Base-by-base conservation (phyloP, 2,797 vertebrate genomes). In the Lates japonicus region DNA sequence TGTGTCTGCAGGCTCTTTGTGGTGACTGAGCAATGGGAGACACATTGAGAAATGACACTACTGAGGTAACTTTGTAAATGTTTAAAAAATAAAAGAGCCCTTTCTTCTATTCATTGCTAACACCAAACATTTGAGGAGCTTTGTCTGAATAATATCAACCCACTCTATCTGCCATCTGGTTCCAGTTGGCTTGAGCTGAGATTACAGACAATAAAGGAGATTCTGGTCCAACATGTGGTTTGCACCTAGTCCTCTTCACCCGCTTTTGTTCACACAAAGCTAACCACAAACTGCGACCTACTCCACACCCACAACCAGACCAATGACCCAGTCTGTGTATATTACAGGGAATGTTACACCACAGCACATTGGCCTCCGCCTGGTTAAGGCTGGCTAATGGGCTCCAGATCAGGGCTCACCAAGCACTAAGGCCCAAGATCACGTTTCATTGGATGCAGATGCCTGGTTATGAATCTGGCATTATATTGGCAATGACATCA, bases 381-480 rank as follows among this genome's bases (percentile, higher is more conserved):
- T 78, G 87, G 85, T 86, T 72, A 51, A 81, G 49, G 67, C 69
- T 78, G 70, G 60, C 54, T 92, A 92, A 95, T 90, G 78, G 65
- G 65, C 70, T 86, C 84, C 92, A 93, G 92, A 90, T 73, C 66
- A 59, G 55, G 42, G 63, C 67, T 79, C 64, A 75, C 74, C 75
- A 44, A 33, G 67, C 57, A 49, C 79, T 22, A n/a, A 70, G 59
- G 59, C 49, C 49, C 17, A 13, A 31, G 75, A 87, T 91, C 80
- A 14, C 0, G n/a, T 91, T 89, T 88, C 81, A 92, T 87, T 82
- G 69, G 71, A 74, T 71, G 62, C 93, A 93, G 86, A 92, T 88
- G 89, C 48, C 61, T 51, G 73, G 71, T 76, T 64, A 65, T 69
- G 73, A 78, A 92, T 84, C 84, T 78, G 86, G 77, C 83, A 60